These are phyloP conservation scores for Scyliorhinus canicula DNA, from an alignment of 2,797 vertebrate genomes.

Conservation along the genomic window DNA sequence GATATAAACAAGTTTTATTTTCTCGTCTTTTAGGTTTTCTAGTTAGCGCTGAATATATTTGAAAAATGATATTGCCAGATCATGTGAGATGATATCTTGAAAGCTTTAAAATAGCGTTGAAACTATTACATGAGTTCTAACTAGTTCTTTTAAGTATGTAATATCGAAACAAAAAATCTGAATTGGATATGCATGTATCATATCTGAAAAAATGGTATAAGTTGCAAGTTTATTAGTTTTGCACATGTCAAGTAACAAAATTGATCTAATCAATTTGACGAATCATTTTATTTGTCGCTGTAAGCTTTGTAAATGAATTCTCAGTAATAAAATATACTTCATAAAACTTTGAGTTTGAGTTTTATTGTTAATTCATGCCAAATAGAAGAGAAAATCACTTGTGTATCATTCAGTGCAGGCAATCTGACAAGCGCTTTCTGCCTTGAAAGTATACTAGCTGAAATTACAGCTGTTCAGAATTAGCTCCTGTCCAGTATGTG, in stretches of 20 bases:
- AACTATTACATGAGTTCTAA: too few relatives aligned
- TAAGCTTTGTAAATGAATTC: neutral
- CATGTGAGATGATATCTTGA: neutral
- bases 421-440: neutral
- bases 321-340: neutral
- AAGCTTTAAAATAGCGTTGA: neutral
- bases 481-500: neutral
- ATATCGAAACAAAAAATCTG: too few relatives aligned
- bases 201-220: too few relatives aligned
- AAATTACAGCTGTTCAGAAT: neutral
- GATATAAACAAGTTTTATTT: neutral
- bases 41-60: neutral
- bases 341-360: neutral
- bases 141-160: too few relatives aligned
- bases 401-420: neutral
- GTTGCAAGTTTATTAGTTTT: too few relatives aligned
- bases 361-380: neutral
- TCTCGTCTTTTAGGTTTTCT: neutral
- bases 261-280: too few relatives aligned
- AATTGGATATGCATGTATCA: too few relatives aligned
- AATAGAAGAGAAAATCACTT: neutral
- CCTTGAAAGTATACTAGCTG: neutral
- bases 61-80: neutral
- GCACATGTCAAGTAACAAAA: too few relatives aligned
- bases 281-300: too few relatives aligned